These are phyloP conservation scores for Oryzias javanicus DNA, from an alignment of 2,113 vertebrate genomes.

Conservation along the genomic window DNA sequence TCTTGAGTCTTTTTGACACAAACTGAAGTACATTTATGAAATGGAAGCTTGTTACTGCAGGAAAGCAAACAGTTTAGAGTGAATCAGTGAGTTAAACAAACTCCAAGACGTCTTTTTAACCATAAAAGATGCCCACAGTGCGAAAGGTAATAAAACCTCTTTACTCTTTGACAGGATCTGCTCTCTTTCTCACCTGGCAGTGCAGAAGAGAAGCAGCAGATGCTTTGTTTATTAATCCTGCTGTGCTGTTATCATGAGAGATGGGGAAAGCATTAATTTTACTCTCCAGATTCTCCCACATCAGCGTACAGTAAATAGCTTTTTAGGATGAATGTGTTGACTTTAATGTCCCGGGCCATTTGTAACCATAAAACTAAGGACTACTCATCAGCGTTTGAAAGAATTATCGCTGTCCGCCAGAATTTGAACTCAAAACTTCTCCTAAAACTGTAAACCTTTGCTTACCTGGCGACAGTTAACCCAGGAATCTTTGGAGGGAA, in stretches of 20 bases:
- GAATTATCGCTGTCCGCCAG: slow-evolving; percentile 35
- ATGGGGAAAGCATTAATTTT: slow-evolving; percentile 55
- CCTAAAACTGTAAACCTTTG: slow-evolving; percentile 16
- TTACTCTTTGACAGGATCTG: not conserved
- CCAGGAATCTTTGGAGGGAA: slow-evolving; percentile 12
- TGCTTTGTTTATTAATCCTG: slow-evolving; percentile 46
- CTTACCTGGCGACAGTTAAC: slow-evolving; percentile 14
- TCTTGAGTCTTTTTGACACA: too few species aligned
- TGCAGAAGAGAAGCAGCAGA: slow-evolving; percentile 1
- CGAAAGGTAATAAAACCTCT: slow-evolving; percentile 1
- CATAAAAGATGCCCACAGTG: not conserved
- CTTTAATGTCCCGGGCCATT: slow-evolving; percentile 67
- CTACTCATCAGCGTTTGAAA: slow-evolving; percentile 64
- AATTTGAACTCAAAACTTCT: slow-evolving; percentile 30
- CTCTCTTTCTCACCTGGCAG: slow-evolving; percentile 18
- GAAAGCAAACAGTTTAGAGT: not conserved
- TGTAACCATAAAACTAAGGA: slow-evolving; percentile 53
- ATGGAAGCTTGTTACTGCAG: too few species aligned
- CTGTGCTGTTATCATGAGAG: slow-evolving; percentile 47
- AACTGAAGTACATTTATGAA: too few species aligned
- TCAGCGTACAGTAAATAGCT: slow-evolving; percentile 61
- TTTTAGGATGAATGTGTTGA: slow-evolving; percentile 62
- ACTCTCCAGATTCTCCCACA: slow-evolving; percentile 58
- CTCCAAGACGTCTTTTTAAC: not conserved
- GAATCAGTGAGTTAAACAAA: not conserved